Conservation (phyloP, 2,113 vertebrate species). For the Eptesicus fuscus region DNA sequence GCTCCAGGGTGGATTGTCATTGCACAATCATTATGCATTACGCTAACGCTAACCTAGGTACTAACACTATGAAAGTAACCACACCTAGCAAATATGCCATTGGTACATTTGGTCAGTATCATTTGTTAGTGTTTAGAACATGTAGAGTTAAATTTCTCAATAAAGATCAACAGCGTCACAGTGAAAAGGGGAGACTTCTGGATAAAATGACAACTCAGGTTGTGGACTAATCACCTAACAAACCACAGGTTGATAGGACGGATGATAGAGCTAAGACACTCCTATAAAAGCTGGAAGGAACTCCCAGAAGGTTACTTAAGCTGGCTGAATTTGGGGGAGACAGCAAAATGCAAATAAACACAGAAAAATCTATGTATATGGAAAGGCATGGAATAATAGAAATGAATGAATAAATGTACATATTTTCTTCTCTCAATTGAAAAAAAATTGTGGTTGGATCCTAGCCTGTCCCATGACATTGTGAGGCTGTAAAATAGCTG, state of each 20-base stretch:
- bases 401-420: not conserved
- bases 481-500: not conserved
- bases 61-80: not conserved
- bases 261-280: not conserved
- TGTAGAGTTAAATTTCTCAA: not conserved
- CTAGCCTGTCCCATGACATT: not conserved
- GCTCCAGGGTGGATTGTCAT: not conserved
- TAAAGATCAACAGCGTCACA: not conserved
- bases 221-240: not conserved
- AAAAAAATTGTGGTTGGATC: not conserved
- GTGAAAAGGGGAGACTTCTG: not conserved
- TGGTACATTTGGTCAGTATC: not conserved
- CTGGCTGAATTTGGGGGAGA: not conserved
- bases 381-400: not conserved
- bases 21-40: not conserved
- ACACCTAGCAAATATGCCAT: not conserved
- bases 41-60: not conserved
- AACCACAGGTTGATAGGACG: not conserved
- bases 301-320: not conserved
- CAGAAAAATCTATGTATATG: not conserved
- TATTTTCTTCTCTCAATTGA: not conserved
- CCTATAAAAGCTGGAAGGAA: not conserved
- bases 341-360: not conserved
- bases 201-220: not conserved
- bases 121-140: not conserved